Base-by-base conservation (phyloP, 2,888 invertebrate genomes). In the Arrhopalites spinosus region DNA sequence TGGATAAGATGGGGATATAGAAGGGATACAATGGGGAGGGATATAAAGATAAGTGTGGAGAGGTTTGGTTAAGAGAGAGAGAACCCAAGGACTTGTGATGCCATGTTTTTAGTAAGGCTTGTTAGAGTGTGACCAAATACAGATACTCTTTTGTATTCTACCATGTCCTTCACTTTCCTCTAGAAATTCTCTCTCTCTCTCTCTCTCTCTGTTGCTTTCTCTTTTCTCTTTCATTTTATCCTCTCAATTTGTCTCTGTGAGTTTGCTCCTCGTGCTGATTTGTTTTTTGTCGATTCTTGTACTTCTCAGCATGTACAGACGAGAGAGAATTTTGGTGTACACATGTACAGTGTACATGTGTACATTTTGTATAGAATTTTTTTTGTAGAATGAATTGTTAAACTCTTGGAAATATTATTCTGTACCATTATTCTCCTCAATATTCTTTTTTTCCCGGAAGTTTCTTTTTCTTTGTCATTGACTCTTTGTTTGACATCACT, bases 101-200 rank as follows among this genome's bases (percentile, higher is more conserved):
- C 23, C 5, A 56, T n/a, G 23, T 23, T 20, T 20, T 20, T 3
- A 15, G 23, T 56, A 56, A 56, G 56, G 56, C 56, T 56, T 56
- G 56, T 56, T 56, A 56, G 56, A 5, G 56, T 56, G 56, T 56
- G 56, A 56, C 56, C 56, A 23, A 56, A n/a, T 56, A 23, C 56
- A 23, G 15, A n/a, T 56, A 23, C 56, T 56, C 61, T 61, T 61
- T 61, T 61, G 23, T 61, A n/a, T 25, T 61, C 61, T 15, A 8
- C 15, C 29, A 15, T 61, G 23, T 23, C 29, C 29, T 29, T 20
- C 61, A 29, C 61, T 61, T 23, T 25, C 23, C 3, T 17, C 50
- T 8, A 50, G 50, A 50, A 50, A 50, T 20, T 61, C 15, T 61
- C 61, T 61, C 61, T 61, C 25, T n/a, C 11, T 61, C 61, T 61